Percentiles rank a stretch among this genome's conserved stretches.
Evolutionary conservation across 2,113 vertebrate genomes (phyloP).

Genomic region (Trichechus manatus): DNA sequence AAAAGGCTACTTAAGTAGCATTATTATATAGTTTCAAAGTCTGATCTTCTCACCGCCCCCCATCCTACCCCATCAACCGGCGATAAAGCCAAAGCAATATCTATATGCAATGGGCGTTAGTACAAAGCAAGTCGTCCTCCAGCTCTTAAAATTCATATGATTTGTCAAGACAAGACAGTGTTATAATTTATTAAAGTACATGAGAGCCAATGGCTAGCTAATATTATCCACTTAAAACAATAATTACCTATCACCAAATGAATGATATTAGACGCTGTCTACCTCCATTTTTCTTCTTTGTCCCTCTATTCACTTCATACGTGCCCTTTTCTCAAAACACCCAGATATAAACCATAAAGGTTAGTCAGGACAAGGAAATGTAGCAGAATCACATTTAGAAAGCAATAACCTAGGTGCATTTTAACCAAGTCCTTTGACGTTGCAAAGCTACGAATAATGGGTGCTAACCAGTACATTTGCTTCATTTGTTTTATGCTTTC

Average conservation of each 20-base stretch:
- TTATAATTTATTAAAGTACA: conserved; percentile 66
- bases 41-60: conserved; percentile 58
- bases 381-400: neutral
- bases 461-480: neutral
- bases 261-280: neutral
- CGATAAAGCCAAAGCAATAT: conserved; percentile 74
- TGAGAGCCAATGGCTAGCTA: conserved; percentile 24
- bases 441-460: fast-evolving
- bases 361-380: neutral
- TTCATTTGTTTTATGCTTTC: neutral
- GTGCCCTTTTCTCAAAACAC: neutral
- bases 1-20: conserved; percentile 67
- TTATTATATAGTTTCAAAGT: conserved; percentile 80
- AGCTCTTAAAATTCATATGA: conserved; percentile 72
- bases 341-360: neutral
- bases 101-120: conserved; percentile 64
- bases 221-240: neutral
- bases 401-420: neutral
- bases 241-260: neutral
- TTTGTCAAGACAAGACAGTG: conserved; percentile 59
- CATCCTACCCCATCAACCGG: neutral
- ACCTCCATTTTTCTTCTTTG: neutral
- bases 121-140: conserved; percentile 71
- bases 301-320: too few relatives aligned
- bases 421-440: neutral